phyloP scores from a whole-genome alignment of 2,113 vertebrate genomes.

The Cyanoramphus novaezelandiae region DNA sequence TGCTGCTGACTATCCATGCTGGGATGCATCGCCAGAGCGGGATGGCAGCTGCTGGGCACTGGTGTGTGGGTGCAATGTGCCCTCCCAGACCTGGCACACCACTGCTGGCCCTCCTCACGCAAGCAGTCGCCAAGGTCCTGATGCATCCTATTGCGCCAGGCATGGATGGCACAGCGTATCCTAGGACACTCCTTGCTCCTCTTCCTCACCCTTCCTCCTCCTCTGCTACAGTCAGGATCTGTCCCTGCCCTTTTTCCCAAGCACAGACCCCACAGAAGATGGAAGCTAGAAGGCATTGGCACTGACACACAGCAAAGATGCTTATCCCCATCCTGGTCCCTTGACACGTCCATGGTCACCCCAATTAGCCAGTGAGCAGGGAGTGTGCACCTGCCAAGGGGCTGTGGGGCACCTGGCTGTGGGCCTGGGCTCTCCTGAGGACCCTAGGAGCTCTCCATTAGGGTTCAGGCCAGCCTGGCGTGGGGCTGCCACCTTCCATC shows the following conservation, averaged over 20 bases:
- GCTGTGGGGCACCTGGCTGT: accelerated
- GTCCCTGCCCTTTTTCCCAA: background rate
- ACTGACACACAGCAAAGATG: background rate
- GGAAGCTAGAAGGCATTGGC: background rate
- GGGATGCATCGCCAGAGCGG: accelerated
- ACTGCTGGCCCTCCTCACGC: accelerated
- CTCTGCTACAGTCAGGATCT: background rate
- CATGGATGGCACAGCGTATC: background rate
- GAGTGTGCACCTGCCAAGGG: background rate
- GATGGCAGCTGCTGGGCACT: background rate
- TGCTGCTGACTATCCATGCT: accelerated
- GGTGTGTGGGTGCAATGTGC: background rate
- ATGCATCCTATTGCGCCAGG: accelerated
- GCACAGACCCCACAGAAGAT: accelerated
- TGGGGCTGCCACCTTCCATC: background rate
- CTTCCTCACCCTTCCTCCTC: background rate
- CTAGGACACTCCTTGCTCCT: background rate
- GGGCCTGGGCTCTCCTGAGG: accelerated
- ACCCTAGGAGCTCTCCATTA: accelerated
- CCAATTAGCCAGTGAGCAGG: accelerated
- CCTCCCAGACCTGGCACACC: background rate
- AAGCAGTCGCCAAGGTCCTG: accelerated
- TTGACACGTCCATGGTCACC: accelerated
- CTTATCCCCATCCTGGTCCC: background rate
- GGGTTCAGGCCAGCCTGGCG: accelerated